Conservation (phyloP, 2,888 invertebrate species). For the Halocaridina rubra region DNA sequence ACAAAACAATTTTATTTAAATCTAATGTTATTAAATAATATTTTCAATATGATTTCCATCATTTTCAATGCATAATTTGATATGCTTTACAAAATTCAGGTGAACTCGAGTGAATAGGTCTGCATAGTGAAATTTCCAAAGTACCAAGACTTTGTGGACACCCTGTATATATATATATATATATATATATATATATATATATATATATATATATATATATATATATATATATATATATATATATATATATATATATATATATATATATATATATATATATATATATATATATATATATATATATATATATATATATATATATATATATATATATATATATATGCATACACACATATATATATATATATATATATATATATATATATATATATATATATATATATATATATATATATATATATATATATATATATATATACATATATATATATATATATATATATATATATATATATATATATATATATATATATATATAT, state of each 20-base stretch:
- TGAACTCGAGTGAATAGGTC: no score
- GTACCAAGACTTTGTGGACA: no score
- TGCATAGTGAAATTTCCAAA: no score
- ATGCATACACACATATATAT: not conserved
- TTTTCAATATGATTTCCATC: no score
- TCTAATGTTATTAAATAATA: no score
- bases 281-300: not conserved
- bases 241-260: not conserved
- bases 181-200: not conserved
- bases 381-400: not conserved
- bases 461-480: not conserved
- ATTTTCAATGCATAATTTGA: no score
- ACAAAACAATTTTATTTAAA: no score
- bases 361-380: not conserved
- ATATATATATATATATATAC: not conserved
- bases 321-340: not conserved
- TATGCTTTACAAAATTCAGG: no score
- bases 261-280: not conserved
- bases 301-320: not conserved
- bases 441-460: not conserved
- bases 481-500: not conserved
- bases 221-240: not conserved
- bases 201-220: not conserved
- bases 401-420: not conserved
- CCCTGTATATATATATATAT: not conserved